Base-by-base conservation (phyloP, 2,888 invertebrate species). In the Cerastis leucographa region DNA sequence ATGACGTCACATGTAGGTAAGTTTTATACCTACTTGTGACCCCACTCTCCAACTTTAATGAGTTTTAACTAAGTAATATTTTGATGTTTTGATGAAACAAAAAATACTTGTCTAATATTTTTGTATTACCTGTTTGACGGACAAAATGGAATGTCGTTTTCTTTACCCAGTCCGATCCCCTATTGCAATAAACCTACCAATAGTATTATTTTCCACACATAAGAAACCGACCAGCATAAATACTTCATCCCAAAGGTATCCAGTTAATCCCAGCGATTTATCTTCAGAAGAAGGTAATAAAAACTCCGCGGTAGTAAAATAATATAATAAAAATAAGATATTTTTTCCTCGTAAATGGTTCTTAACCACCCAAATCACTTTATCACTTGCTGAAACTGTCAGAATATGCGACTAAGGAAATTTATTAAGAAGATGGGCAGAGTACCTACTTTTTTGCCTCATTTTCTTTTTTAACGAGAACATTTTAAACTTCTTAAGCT, bases 371-470 rank as follows among this genome's bases (percentile, higher is more conserved):
- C 44, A 54, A 68, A 85, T 85, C 68, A 80, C 67, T 81, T 84
- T 79, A 80, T 84, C 71, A 80, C 54, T 78, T 44, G 78, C 29
- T 61, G 54, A 56, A 78, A 17, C 29, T 71, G 80, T 46, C 65
- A 14, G 42, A 56, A n/a, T 29, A 72, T 66, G 54, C 59, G 71
- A 72, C 85, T 72, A 72, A 71, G 81, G 64, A n/a, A 62, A 72
- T 81, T 84, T 80, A 80, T 80, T 66, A 80, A 61, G 46, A 51
- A 14, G 44, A 46, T 29, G 25, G 56, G 22, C 40, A 9, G 17
- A 42, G 66, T 54, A 44, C 54, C 14, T 17, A 59, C 40, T 84
- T 54, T 22, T 46, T 54, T 35, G 19, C 22, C 19, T 42, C 59
- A 19, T 14, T 68, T 56, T 35, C 2, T 56, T 65, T 83, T 83